Evolutionary conservation across 1,140 invertebrate genomes (phyloP), one percentile per base, ranked within the genome.

Genomic region (Drosophila insularis): DNA sequence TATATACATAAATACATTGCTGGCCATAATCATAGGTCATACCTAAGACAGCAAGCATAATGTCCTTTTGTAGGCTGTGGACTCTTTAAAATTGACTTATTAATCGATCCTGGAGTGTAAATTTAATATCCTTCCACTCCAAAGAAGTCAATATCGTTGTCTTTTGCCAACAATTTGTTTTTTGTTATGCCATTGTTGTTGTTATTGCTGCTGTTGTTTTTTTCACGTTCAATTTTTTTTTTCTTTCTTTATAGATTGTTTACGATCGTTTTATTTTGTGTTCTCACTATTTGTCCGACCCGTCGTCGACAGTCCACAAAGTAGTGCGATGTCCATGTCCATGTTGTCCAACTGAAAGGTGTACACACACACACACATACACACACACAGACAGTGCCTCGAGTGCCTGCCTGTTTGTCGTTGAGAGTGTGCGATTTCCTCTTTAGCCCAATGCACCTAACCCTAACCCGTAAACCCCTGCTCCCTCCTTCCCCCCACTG

Each of bases 101-200:
- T 50, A 6, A 43, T 13, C 43, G 32, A 32, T 31, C 46, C 43
- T 21, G 39, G 7, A 37, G 65, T 63, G 65, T 63, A 58, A 17
- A 60, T 63, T 75, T 63, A 39, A 63, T 58, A 75, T 76, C 70
- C 56, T 79, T 74, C 19, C 43, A 40, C 50, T 19, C 61, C 39
- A 58, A 50, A 35, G 14, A 58, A 58, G 55, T 50, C 46, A 55
- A 46, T 65, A 46, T 67, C 27, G 46, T 61, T 43, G 56, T 43
- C 63, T 82, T 75, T 65, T 60, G 68, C 55, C 75, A 78, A 82
- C 75, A 82, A 82, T 71, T 75, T 78, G 64, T 78, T 66, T 40
- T 61, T 70, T 63, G 40, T 58, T 56, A 32, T 50, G 43, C 43
- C 11, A 21, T 50, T 50, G 43, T 50, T 50, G 43, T 21, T 19